Base-by-base conservation (phyloP, 1,140 invertebrate species). In the Drusus annulatus region DNA sequence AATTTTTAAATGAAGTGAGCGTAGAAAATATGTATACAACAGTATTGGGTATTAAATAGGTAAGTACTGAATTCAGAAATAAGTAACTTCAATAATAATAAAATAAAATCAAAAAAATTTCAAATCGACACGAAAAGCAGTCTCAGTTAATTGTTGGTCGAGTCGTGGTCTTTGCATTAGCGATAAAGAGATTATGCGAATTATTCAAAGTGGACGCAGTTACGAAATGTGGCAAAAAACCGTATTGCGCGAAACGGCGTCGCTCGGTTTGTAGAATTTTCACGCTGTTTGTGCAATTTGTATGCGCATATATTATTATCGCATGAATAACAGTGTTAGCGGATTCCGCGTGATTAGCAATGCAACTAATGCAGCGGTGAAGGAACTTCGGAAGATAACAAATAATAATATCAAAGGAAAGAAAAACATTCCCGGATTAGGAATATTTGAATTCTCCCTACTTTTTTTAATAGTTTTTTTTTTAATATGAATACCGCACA, bases 251-350 rank as follows among this genome's bases (percentile, higher is more conserved):
- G 21, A 17, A 71, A 45, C 45, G 45, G 17, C 45, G 68, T 5
- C 68, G 36, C 19, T 52, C 50, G 45, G 10, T 71, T 71, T 71
- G 68, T 71, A 71, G 10, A 52, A 71, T 71, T 71, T 71, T 71
- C 68, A 71, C 45, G 68, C 21, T 71, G 52, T 71, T 71, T 71
- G 68, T 52, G 45, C n/a, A n/a, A 21, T 71, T 71, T 71, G 31
- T 52, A n/a, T 17, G 45, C 51, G 68, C 68, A 71, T 25, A 52
- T 52, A 15, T 45, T 45, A 45, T 45, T 13, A 23, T n/a, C 5
- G 19, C 15, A 17, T 7, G n/a, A 45, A 45, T 68, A 45, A 17
- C n/a, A 17, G 25, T 36, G n/a, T 31, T 50, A 23, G 45, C 68
- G 19, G 68, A 52, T 23, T 52, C 45, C 19, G 7, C 17, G 17